Conservation (phyloP, 30 jellyfish, hydroid and myxozoan genomes). For the Hydractinia symbiolongicarpus region DNA sequence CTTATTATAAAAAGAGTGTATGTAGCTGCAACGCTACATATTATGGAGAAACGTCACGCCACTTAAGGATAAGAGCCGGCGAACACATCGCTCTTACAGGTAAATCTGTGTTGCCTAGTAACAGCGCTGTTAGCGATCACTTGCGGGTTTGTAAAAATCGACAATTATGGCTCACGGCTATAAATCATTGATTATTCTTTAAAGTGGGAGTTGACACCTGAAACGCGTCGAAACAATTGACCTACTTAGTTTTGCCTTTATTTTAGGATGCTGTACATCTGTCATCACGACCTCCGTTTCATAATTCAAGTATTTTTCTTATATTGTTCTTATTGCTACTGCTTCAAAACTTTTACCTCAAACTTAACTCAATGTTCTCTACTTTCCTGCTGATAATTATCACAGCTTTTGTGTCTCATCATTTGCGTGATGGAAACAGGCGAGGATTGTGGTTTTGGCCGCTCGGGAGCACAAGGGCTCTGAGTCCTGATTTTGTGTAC, state of each 20-base stretch:
- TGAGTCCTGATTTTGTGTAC: constrained; percentile 18
- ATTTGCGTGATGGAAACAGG: constrained; percentile 68
- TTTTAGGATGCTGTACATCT: constrained; percentile 54
- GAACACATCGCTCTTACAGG: no score
- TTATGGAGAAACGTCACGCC: no score
- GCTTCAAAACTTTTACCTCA: background rate
- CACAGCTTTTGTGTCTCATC: constrained; percentile 58
- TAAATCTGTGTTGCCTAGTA: no score
- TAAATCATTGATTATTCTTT: no score
- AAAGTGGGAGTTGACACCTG: no score
- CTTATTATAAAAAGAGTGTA: no score
- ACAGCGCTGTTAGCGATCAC: no score
- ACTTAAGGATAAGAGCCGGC: no score
- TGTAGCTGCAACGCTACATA: no score
- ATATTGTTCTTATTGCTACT: constrained; percentile 18
- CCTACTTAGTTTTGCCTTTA: background rate
- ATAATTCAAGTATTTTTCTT: constrained; percentile 38
- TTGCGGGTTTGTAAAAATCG: no score
- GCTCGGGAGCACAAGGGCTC: constrained; percentile 52
- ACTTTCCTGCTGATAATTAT: constrained; percentile 3
- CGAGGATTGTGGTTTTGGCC: constrained; percentile 90
- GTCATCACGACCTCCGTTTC: constrained; percentile 65
- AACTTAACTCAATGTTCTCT: background rate
- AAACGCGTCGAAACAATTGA: background rate
- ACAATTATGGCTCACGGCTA: no score